Evolutionary conservation across 2,113 vertebrate genomes (phyloP), one percentile per base, ranked within the genome.

Genomic region (Halcyon malimbica): DNA sequence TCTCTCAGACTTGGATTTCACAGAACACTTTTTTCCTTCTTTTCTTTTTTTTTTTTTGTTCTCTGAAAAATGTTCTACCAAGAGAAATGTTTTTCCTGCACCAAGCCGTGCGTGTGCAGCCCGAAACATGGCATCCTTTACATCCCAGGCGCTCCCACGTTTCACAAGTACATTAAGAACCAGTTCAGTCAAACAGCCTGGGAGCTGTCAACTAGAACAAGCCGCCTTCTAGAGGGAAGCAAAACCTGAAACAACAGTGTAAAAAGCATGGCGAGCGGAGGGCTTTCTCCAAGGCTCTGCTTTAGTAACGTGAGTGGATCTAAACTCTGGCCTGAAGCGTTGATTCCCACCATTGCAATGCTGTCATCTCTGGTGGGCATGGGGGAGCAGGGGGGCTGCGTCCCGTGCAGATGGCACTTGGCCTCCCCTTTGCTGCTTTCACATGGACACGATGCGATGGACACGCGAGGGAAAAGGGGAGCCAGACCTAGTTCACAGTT

Each of bases 61-160:
- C 57, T 67, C 53, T 62, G 67, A 67, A 73, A 88, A 90, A 76
- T 69, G 35, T 94, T 73, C 39, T 82, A 93, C 79, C 88, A 65
- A 90, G 83, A 94, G 92, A 79, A 96, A 81, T 74, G 94, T 81
- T 86, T 94, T 81, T 63, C 41, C 76, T 86, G 31, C 50, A 41
- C 37, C n/a, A 31, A 26, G 60, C 16, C 1, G 6, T 3, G 46
- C 81, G 69, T 89, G 28, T 69, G 57, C 51, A 70, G 29, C 26
- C 48, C 54, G 68, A 79, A 85, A 33, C 0, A 0, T 14, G 48
- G 83, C 9, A 42, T 91, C 51, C 59, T 62, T 83, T 59, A 21
- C 41, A 26, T 65, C 82, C 84, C 63, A 23, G 89, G 85, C 2
- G 13, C 64, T 93, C 60, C 79, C 68, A 35, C 9, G 0, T 37